Conservation (phyloP, 2,797 vertebrate genomes). For the Anomalospiza imberbis region DNA sequence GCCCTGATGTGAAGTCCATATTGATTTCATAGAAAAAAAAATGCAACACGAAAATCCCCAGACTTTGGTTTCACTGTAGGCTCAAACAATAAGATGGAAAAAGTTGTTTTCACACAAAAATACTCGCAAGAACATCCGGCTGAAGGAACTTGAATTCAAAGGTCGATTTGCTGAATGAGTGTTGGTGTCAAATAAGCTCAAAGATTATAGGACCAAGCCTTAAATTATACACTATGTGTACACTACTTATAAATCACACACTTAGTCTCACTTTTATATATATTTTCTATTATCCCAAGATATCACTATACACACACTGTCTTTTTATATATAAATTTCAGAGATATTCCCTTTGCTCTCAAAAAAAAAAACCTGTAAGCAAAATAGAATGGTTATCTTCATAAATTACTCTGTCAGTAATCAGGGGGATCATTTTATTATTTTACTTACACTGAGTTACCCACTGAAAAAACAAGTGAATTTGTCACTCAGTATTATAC, state of each 20-base stretch:
- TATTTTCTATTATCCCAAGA: neutral
- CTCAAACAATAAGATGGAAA: neutral
- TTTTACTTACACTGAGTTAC: neutral
- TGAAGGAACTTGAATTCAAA: neutral
- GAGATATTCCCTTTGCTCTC: neutral
- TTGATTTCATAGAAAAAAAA: neutral
- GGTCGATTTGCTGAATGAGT: neutral
- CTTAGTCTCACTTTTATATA: neutral
- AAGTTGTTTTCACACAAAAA: neutral
- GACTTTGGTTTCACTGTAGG: neutral
- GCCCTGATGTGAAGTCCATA: neutral
- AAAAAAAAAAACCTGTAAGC: neutral
- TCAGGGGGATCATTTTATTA: neutral
- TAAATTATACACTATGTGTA: neutral
- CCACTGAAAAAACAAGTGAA: neutral
- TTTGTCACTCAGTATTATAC: neutral
- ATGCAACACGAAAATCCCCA: neutral
- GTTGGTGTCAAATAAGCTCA: neutral
- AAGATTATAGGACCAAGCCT: neutral
- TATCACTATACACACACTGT: neutral
- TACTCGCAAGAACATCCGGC: neutral
- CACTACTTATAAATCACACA: neutral
- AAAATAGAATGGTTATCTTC: neutral
- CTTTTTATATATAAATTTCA: neutral
- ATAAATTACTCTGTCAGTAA: neutral